These are phyloP conservation scores for Macrotrachela quadricornifera DNA, from an alignment of 1,140 invertebrate species.

Conservation along the genomic window DNA sequence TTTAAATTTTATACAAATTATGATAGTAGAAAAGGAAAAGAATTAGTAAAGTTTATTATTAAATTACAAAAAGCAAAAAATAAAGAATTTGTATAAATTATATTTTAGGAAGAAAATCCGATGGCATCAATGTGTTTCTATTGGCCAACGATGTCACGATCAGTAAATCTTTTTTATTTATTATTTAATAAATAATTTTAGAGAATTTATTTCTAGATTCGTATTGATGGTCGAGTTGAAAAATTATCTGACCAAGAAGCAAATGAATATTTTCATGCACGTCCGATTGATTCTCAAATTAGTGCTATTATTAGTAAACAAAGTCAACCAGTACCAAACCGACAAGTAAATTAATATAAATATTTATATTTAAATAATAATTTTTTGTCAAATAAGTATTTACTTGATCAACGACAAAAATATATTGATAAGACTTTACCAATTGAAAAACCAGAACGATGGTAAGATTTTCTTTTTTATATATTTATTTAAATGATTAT, in stretches of 20 bases:
- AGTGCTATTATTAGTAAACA: slow-evolving; percentile 61
- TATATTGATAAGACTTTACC: slow-evolving; percentile 30
- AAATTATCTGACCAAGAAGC: slow-evolving; percentile 51
- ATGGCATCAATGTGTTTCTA: slow-evolving; percentile 66
- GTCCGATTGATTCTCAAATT: slow-evolving; percentile 62
- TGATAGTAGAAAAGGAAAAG: slow-evolving; percentile 28
- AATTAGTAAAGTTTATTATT: slow-evolving; percentile 20
- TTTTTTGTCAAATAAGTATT: background rate
- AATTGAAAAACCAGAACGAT: slow-evolving; percentile 39
- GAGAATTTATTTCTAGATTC: slow-evolving; percentile 32
- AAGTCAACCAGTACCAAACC: slow-evolving; percentile 49
- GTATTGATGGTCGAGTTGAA: slow-evolving; percentile 61
- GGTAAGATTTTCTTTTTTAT: slow-evolving; percentile 34
- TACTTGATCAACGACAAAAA: background rate
- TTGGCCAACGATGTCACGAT: slow-evolving; percentile 46
- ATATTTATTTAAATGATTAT: background rate
- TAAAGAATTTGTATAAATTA: too few species aligned
- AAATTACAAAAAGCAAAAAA: too few species aligned
- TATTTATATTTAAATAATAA: slow-evolving; percentile 1
- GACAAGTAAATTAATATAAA: too few species aligned
- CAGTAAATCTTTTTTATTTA: too few species aligned
- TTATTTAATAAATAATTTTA: too few species aligned
- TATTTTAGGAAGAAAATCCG: slow-evolving; percentile 41
- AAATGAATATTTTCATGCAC: slow-evolving; percentile 54
- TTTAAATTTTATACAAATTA: slow-evolving; percentile 34